Evolutionary conservation across 2,113 vertebrate species (phyloP), one percentile per base, ranked within the genome.

Genomic region (Vulpes lagopus): DNA sequence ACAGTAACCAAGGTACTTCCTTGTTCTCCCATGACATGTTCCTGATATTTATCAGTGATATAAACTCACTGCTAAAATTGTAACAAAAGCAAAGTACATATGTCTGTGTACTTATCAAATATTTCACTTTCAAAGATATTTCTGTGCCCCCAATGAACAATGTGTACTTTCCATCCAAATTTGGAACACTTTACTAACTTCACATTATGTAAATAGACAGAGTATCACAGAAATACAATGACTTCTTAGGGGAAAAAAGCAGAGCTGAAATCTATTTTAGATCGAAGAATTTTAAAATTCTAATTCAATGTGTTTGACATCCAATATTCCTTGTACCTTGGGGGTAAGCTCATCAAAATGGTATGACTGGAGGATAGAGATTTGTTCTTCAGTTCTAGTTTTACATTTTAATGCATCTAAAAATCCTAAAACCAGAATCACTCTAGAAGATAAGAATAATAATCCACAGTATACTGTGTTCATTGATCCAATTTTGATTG

Each of bases 21-120:
- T 96, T 67, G 67, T 96, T 85, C 84, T 96, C 79, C 64, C 38
- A 78, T 19, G 60, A 95, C 96, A 95, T 92, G 90, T 95, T 97
- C 80, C 84, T 95, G 83, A 78, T 94, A 92, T 94, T 96, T 86
- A 73, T 93, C 79, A 80, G n/a, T 74, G 89, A 91, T 83, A 57
- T 38, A 92, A 97, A 97, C n/a, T n/a, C 67, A 90, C 85, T 95
- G 79, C 60, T 97, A 96, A 97, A 89, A 84, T 73, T 92, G 60
- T 92, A 95, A 90, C 87, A 73, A 96, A 95, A 87, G 57, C 59
- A 83, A 95, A 97, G 60, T 51, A 73, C 43, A 76, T 95, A 27
- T 15, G 96, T 96, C 83, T 97, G 89, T 84, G 81, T 95, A n/a
- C 65, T 15, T 76, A 96, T 76, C 87, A 91, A 92, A 85, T 65